Percentiles rank a stretch among this genome's conserved stretches.
These are phyloP conservation scores for Herpetotheres cachinnans DNA, from an alignment of 2,113 vertebrate species.

Conservation along the genomic window DNA sequence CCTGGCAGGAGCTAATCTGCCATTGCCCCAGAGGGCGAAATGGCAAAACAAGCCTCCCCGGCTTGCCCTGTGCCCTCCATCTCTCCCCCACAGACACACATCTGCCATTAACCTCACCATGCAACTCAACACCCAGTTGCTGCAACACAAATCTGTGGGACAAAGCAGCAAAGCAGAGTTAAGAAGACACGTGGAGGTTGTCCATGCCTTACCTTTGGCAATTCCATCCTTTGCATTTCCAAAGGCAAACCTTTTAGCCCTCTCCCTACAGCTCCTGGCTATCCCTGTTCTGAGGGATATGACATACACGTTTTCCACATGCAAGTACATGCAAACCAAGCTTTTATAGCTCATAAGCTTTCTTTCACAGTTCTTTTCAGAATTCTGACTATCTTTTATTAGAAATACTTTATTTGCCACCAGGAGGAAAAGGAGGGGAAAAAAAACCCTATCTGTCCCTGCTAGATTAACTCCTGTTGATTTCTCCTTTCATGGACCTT, in stretches of 20 bases:
- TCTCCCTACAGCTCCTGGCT: neutral
- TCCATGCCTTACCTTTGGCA: neutral
- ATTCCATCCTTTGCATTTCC: neutral
- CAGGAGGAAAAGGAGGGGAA: neutral
- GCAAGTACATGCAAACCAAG: neutral
- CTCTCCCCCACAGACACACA: neutral
- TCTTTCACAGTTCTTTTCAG: neutral
- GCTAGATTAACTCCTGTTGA: neutral
- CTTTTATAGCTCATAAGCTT: neutral
- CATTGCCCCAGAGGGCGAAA: neutral
- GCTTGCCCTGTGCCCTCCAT: neutral
- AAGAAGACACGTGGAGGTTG: accelerated
- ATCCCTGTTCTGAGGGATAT: neutral
- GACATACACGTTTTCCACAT: neutral
- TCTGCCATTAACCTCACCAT: neutral
- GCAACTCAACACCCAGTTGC: neutral
- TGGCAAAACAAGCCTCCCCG: neutral
- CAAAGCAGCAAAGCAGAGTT: neutral
- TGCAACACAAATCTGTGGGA: neutral
- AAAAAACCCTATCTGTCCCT: neutral
- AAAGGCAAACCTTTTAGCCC: neutral
- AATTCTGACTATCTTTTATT: neutral
- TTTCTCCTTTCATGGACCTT: neutral
- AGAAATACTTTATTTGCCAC: neutral
- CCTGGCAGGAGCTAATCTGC: neutral